Evolutionary conservation across 2,797 vertebrate species (phyloP).

Genomic region (Nyctalus aviator): DNA sequence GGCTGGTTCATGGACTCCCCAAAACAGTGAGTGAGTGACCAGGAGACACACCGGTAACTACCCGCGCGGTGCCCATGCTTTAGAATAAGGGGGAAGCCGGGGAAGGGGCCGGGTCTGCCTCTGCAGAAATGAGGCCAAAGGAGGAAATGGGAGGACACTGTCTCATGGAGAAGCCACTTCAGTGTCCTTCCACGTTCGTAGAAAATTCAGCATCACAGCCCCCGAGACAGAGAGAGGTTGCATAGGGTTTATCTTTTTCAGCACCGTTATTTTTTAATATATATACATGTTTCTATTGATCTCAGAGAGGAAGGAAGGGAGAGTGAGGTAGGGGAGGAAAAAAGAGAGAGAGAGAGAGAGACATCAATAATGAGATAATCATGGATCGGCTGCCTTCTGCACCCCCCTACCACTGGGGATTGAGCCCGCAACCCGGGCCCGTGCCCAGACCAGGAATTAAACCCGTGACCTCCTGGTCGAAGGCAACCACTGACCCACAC

Average conservation of each 20-base stretch:
- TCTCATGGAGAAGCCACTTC: background rate
- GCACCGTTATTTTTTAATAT: no score
- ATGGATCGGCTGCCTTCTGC: no score
- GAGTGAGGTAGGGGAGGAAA: no score
- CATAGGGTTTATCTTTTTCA: background rate
- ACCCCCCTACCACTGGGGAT: no score
- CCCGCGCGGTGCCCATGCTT: rapidly evolving
- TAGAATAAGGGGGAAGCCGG: background rate
- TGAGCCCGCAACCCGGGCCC: no score
- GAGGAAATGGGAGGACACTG: background rate
- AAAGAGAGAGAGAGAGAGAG: no score
- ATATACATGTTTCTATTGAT: no score
- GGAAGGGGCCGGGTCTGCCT: rapidly evolving
- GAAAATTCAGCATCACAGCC: background rate
- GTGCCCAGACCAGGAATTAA: no score
- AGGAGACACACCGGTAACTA: background rate
- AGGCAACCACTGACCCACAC: no score
- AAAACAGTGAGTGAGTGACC: background rate
- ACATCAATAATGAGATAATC: no score
- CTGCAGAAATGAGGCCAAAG: background rate
- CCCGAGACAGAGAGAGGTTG: background rate
- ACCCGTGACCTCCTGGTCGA: no score
- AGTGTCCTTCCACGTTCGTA: background rate
- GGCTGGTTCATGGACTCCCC: background rate
- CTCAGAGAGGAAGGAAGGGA: no score